Conservation (phyloP, 2,113 vertebrate species). For the Vanacampus margaritifer region DNA sequence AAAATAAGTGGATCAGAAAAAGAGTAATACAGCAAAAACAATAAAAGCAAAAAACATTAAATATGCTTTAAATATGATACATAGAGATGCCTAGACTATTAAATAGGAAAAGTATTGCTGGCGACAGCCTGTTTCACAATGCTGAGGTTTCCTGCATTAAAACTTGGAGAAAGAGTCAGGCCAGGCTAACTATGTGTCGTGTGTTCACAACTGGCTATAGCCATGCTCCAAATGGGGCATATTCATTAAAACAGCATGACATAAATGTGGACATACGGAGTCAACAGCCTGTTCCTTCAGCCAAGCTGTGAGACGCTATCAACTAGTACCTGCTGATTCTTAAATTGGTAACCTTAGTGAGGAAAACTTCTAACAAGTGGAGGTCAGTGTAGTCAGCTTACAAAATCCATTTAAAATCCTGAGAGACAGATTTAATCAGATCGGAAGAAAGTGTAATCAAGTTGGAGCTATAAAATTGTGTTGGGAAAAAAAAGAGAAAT, state of each 20-base stretch:
- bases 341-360: conserved; percentile 8
- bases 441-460: not conserved
- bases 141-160: no score
- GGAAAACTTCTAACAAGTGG: conserved; percentile 1
- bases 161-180: no score
- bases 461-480: not conserved
- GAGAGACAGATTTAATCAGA: not conserved
- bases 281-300: not conserved
- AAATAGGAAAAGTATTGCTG: no score
- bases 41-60: no score
- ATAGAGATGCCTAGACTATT: no score
- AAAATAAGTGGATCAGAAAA: no score
- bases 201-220: not conserved
- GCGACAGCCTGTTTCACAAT: no score
- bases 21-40: no score
- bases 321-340: conserved; percentile 3
- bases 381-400: not conserved
- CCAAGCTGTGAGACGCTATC: conserved; percentile 9
- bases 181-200: no score
- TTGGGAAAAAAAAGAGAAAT: not conserved
- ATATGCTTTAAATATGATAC: no score
- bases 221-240: not conserved
- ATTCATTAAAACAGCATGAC: not conserved
- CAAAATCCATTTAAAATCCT: conserved; percentile 3
- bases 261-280: conserved; percentile 11